Conservation (phyloP, 2,888 invertebrate species). For the Cryptus viduatorius region DNA sequence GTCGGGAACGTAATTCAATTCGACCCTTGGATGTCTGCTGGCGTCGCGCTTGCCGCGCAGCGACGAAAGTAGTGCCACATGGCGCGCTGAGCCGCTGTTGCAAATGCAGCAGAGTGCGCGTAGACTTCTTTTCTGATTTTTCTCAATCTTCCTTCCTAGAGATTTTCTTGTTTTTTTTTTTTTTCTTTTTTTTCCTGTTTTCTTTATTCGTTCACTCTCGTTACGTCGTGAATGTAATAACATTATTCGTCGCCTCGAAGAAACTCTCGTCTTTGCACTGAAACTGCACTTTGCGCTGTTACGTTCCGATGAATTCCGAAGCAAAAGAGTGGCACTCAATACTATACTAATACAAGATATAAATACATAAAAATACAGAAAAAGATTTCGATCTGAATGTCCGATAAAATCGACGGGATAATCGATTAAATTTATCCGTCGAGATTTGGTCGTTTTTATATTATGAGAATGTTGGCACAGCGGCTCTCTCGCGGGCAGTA, state of each 20-base stretch:
- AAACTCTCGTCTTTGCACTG: slow-evolving; percentile 28
- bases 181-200: not conserved
- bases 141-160: slow-evolving; percentile 5
- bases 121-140: slow-evolving; percentile 34
- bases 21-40: slow-evolving; percentile 68
- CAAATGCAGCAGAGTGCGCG: slow-evolving; percentile 26
- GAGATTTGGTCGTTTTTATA: not conserved
- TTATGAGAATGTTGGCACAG: not conserved
- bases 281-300: slow-evolving; percentile 7
- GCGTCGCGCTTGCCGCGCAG: slow-evolving; percentile 44
- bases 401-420: not conserved
- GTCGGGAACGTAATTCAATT: slow-evolving; percentile 74
- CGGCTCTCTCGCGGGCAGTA: slow-evolving; percentile 1
- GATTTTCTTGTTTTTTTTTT: slow-evolving; percentile 9
- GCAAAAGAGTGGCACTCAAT: not conserved
- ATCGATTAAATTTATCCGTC: not conserved
- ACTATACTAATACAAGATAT: too few relatives aligned
- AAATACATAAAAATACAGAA: too few relatives aligned
- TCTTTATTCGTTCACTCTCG: slow-evolving; percentile 58
- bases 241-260: slow-evolving; percentile 73
- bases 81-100: slow-evolving; percentile 30
- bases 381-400: too few relatives aligned
- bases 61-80: slow-evolving; percentile 60
- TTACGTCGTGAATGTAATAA: slow-evolving; percentile 74
- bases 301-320: not conserved